These are phyloP conservation scores for Nylanderia fulva DNA, from an alignment of 1,140 invertebrate species.

Conservation along the genomic window DNA sequence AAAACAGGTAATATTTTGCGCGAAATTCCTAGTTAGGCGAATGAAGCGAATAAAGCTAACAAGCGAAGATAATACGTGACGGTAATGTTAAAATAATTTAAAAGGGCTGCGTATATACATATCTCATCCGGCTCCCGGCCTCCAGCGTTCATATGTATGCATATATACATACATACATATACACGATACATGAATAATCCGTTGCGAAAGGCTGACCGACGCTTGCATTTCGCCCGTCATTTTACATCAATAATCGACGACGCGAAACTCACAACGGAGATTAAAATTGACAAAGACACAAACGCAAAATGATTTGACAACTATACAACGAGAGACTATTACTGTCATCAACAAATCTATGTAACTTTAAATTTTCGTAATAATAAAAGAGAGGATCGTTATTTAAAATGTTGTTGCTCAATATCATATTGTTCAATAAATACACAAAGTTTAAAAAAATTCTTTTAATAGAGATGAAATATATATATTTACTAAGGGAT, in stretches of 20 bases:
- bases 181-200: slow-evolving; percentile 12
- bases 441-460: background rate
- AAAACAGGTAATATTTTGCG: background rate
- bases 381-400: background rate
- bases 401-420: background rate
- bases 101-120: background rate
- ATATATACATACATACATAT: too few relatives aligned
- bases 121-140: background rate
- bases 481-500: background rate
- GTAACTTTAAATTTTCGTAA: slow-evolving; percentile 3
- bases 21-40: slow-evolving; percentile 5
- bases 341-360: background rate
- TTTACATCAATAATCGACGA: slow-evolving; percentile 40
- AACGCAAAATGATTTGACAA: slow-evolving; percentile 31
- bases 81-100: slow-evolving; percentile 43
- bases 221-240: background rate
- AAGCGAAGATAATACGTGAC: background rate
- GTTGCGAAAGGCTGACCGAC: slow-evolving; percentile 1
- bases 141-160: background rate
- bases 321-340: background rate
- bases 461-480: background rate
- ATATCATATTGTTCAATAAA: background rate
- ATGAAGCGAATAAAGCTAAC: background rate
- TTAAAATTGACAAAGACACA: slow-evolving; percentile 35
- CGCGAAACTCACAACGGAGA: slow-evolving; percentile 16